These are phyloP conservation scores for Atrichornis clamosus DNA, from an alignment of 2,113 vertebrate genomes.

Conservation along the genomic window DNA sequence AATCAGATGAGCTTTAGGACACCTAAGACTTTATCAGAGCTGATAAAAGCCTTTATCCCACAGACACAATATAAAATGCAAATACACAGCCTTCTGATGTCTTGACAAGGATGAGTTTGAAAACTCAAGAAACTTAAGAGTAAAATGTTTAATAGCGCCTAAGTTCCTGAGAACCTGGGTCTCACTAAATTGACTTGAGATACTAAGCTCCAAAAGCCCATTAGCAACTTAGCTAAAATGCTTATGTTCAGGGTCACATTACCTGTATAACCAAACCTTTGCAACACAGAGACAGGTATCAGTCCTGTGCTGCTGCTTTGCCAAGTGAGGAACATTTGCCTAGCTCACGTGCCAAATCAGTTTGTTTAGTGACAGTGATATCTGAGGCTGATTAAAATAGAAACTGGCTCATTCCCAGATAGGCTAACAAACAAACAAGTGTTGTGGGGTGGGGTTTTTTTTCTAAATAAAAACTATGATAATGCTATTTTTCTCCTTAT, in stretches of 20 bases:
- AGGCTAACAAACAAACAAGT: not conserved
- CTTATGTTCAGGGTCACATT: not conserved
- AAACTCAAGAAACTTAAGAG: not conserved
- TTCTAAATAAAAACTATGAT: not conserved
- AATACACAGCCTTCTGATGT: not conserved
- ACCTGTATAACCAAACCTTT: not conserved
- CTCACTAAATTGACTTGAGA: not conserved
- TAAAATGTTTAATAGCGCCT: not conserved
- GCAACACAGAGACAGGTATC: not conserved
- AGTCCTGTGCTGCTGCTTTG: not conserved
- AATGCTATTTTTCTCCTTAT: not conserved
- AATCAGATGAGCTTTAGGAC: not conserved
- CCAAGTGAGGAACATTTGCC: not conserved
- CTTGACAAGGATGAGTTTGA: not conserved
- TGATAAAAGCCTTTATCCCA: not conserved
- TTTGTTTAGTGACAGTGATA: not conserved
- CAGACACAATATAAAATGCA: not conserved
- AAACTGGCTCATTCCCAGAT: not conserved
- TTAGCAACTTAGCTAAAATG: not conserved
- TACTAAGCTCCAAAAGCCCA: not conserved
- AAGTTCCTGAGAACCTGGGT: not conserved
- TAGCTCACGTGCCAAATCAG: not conserved
- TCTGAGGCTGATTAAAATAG: not conserved
- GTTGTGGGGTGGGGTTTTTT: not conserved
- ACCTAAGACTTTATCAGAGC: not conserved